A percentile compares a stretch with the other conserved stretches of the same genome.
phyloP scores from a whole-genome alignment of 2,113 vertebrate genomes.

The Phoxinus phoxinus region DNA sequence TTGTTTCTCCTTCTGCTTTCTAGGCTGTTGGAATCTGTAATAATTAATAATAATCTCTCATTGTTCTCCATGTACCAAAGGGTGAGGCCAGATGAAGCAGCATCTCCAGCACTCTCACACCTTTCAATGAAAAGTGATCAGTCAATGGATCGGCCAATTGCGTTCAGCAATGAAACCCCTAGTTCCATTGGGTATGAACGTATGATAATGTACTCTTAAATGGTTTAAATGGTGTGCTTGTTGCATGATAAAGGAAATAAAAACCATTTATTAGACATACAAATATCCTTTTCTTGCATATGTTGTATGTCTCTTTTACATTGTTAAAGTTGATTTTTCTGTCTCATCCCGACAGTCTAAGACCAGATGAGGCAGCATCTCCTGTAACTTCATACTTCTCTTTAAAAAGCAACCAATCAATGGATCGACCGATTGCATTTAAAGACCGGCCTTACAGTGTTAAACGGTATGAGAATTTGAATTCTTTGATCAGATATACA shows the following conservation, averaged over 20 bases:
- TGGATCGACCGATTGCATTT: not conserved
- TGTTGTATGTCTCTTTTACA: not conserved
- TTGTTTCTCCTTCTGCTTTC: no score
- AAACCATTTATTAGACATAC: not conserved
- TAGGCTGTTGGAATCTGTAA: no score
- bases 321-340: not conserved
- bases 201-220: not conserved
- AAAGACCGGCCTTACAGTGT: not conserved
- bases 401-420: conserved; percentile 10
- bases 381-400: not conserved
- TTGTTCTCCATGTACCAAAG: not conserved
- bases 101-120: conserved; percentile 12
- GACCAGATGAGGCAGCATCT: not conserved
- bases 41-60: not conserved
- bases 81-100: not conserved
- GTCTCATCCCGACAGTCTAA: not conserved
- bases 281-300: not conserved
- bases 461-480: not conserved
- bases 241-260: not conserved
- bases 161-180: not conserved
- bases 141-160: conserved; percentile 23
- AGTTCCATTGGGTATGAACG: not conserved
- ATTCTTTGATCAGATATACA: not conserved
- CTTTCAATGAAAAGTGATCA: not conserved
- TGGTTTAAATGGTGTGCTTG: not conserved